Conservation (phyloP, 2,113 vertebrate genomes). For the Alligator mississippiensis region DNA sequence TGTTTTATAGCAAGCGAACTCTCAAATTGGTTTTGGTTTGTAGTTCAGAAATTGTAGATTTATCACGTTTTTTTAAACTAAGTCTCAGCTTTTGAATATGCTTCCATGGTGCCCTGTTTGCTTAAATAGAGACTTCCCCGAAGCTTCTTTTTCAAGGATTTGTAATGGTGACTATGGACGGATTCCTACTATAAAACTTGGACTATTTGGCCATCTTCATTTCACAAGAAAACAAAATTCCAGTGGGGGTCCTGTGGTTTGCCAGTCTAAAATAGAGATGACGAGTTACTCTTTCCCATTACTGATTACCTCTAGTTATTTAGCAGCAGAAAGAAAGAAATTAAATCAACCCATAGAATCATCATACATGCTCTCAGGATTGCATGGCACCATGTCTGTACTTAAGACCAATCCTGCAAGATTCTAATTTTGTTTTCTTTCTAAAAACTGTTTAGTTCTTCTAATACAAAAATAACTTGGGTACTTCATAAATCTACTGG, state of each 20-base stretch:
- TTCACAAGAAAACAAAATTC: background rate
- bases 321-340: background rate
- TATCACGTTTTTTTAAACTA: no score
- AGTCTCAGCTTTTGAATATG: background rate
- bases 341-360: background rate
- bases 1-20: background rate
- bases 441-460: background rate
- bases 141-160: background rate
- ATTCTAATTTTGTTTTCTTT: background rate
- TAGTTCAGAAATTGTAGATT: no score
- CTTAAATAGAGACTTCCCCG: background rate
- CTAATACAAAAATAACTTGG: background rate
- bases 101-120: background rate
- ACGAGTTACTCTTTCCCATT: background rate
- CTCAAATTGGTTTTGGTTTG: background rate
- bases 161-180: background rate
- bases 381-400: background rate
- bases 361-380: background rate
- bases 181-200: background rate
- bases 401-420: background rate
- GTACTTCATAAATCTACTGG: no score
- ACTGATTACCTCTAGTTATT: background rate
- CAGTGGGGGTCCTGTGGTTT: fast-evolving
- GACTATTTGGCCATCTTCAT: background rate
- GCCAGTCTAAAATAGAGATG: background rate